Base-by-base conservation (phyloP, 2,888 invertebrate genomes). In the Polydrusus cervinus region DNA sequence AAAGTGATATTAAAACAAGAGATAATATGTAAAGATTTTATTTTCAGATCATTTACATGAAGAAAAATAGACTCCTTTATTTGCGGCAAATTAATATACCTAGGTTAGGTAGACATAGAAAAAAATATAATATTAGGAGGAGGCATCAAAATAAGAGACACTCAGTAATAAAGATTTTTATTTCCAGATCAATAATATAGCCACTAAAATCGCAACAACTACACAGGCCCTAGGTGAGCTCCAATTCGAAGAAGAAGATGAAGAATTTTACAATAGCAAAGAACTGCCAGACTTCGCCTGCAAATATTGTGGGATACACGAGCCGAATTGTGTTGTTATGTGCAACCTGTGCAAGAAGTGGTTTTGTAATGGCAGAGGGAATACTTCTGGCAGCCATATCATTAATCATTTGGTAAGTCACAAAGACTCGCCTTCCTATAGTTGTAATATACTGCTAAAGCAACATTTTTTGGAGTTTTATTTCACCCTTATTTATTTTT, bases 311-410 rank as follows among this genome's bases (percentile, higher is more conserved):
- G 99, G 99, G 61, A 98, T 99, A 79, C 98, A 98, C 86, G 98
- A 99, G 86, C 98, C 97, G 0, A 93, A 95, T 79, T 97, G 97
- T 83, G 99, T 99, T 49, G 98, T 99, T 70, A 96, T 97, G 94
- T 99, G 99, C 88, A 98, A 98, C 86, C 92, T 96, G 76, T 99
- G 99, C 86, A 97, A 97, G 86, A 98, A 99, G 86, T 99, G 99
- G 99, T 99, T 99, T 86, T 99, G 99, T 87, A 99, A 99, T 89
- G 99, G 98, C 0, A 92, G 98, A 73, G 99, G 99, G 14, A 98
- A 97, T 85, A 98, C 98, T 0, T 97, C 98, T 0, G 99, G 97
- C 30, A 98, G 99, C 61, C 99, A 99, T 85, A 98, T 99, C 81
- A 96, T 99, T 81, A 99, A 99, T 87, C 99, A 99, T 88, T 89